These are phyloP conservation scores for Mesodorylaimus sp. DNA, from an alignment of 2,888 invertebrate species.

Conservation along the genomic window DNA sequence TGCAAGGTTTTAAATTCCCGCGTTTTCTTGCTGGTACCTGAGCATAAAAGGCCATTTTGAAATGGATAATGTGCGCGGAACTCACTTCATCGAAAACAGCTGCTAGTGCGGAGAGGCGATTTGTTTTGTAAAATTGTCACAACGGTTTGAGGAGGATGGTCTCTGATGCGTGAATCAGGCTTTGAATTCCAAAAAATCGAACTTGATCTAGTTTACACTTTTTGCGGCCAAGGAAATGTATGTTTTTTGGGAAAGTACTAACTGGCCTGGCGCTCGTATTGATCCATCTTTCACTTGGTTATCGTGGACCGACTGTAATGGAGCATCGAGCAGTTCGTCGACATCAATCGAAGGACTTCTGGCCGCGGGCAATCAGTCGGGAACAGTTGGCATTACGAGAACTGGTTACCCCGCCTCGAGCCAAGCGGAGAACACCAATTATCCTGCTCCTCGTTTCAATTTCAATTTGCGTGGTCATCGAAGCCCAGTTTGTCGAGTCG, in stretches of 20 bases:
- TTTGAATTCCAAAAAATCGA: too few relatives aligned
- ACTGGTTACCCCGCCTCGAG: neutral
- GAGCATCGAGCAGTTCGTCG: neutral
- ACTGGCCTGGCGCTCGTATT: constrained; percentile 25
- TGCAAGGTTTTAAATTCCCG: too few relatives aligned
- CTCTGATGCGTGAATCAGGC: too few relatives aligned
- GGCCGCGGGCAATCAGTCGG: constrained; percentile 11
- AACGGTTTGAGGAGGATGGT: too few relatives aligned
- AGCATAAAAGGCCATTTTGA: too few relatives aligned
- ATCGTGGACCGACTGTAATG: constrained; percentile 14
- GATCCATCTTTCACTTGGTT: constrained; percentile 18
- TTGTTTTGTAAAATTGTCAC: too few relatives aligned
- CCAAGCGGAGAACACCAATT: constrained; percentile 1
- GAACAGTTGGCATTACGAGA: constrained; percentile 24
- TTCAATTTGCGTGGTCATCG: constrained; percentile 91
- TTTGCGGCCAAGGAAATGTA: too few relatives aligned
- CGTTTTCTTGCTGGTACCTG: too few relatives aligned
- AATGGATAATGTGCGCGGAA: too few relatives aligned
- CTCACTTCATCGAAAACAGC: too few relatives aligned
- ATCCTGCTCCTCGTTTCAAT: constrained; percentile 39
- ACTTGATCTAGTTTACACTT: too few relatives aligned
- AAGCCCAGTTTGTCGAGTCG: constrained; percentile 89
- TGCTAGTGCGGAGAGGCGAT: too few relatives aligned
- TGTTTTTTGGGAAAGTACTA: constrained; percentile 22
- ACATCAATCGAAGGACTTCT: neutral